Conservation (phyloP, 1,140 invertebrate genomes). For the Atta colombica region DNA sequence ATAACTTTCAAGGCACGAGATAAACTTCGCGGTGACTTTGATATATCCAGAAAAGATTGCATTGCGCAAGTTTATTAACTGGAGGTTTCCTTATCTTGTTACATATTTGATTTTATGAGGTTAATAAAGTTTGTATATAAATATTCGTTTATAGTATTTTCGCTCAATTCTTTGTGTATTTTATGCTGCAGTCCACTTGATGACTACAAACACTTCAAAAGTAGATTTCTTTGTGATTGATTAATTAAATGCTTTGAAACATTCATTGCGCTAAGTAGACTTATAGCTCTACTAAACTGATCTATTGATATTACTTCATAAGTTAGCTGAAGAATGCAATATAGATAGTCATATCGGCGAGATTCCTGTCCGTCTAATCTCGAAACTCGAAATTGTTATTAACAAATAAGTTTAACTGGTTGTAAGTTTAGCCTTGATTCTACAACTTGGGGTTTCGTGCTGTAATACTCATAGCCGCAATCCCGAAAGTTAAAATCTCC, state of each 20-base stretch:
- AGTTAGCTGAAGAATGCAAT: neutral
- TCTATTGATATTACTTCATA: neutral
- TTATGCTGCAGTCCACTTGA: neutral
- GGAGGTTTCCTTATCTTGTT: neutral
- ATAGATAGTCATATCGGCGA: neutral
- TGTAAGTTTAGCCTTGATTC: slow-evolving; percentile 29
- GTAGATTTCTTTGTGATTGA: neutral
- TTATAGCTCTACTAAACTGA: neutral
- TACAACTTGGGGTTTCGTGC: slow-evolving; percentile 27
- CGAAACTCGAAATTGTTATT: slow-evolving; percentile 73
- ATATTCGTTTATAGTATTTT: neutral
- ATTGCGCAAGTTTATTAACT: slow-evolving; percentile 7
- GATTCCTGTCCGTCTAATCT: neutral
- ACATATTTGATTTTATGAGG: neutral
- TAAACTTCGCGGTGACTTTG: slow-evolving; percentile 46
- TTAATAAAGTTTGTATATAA: neutral
- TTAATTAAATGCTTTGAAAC: neutral
- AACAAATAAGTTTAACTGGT: slow-evolving; percentile 80
- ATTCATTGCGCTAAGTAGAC: neutral
- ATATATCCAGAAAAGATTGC: neutral
- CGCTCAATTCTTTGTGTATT: neutral
- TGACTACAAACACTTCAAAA: neutral
- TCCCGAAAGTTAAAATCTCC: slow-evolving; percentile 58
- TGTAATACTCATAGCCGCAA: slow-evolving; percentile 49
- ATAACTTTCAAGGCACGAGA: slow-evolving; percentile 49